Evolutionary conservation across 2,797 vertebrate species (phyloP), one percentile per base, ranked within the genome.

Genomic region (Dipus sagitta): DNA sequence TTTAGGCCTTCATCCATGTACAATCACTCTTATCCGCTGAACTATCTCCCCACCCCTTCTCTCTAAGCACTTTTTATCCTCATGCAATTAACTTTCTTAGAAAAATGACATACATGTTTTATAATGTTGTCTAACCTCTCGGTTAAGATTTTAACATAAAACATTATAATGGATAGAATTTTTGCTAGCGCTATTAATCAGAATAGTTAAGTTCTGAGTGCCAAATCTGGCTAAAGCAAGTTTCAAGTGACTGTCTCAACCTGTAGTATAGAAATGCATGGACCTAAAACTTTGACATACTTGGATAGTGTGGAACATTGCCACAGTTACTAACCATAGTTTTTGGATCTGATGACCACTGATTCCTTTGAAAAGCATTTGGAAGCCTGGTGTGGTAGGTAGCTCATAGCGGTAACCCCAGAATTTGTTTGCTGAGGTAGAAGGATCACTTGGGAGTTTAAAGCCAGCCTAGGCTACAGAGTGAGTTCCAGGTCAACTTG

Each of bases 291-390:
- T 82, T 91, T 74, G 74, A 74, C n/a, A 88, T 92, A 60, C 62
- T 70, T 92, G 60, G 14, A 58, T 96, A 0, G 92, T 67, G 4
- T 52, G 62, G 81, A n/a, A 77, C 54, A 67, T 90, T 58, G 15
- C 62, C 60, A 74, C n/a, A 90, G 26, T 91, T 62, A 83, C 21
- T 86, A 62, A 85, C 10, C 88, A 65, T 62, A 23, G 32, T 88
- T 94, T 32, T 87, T 95, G 28, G 30, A 72, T 64, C 89, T 91
- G 21, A 32, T 62, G 24, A 80, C 72, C 26, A 58, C 67, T 24
- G 62, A 71, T 83, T 47, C 17, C n/a, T 94, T 95, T 91, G 83
- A 72, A 83, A 92, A 88, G 42, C 32, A 72, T 89, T 83, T 94
- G 67, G 42, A 90, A 91, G 34, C 54, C 54, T 58, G 83, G 62